Conservation (phyloP, 2,888 invertebrate species). For the Athalia rosae region DNA sequence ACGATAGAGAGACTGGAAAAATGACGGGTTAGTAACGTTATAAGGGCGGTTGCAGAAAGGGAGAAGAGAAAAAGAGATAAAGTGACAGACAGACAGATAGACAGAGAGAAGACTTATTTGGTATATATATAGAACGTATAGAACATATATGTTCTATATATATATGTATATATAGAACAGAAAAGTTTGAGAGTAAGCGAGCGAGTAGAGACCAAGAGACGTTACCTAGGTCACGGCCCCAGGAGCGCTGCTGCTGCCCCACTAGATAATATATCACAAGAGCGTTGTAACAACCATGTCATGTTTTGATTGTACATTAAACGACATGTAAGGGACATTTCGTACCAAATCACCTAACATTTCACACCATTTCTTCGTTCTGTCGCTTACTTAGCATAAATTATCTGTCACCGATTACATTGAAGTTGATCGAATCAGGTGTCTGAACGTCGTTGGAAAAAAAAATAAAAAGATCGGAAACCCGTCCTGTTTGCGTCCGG, state of each 20-base stretch:
- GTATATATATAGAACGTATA: conserved; percentile 41
- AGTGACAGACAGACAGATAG: conserved; percentile 45
- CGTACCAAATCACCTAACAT: not conserved
- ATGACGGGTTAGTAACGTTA: conserved; percentile 11
- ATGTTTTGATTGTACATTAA: conserved; percentile 66
- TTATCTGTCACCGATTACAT: not conserved
- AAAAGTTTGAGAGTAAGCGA: conserved; percentile 67
- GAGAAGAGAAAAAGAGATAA: conserved; percentile 14
- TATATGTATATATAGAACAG: conserved; percentile 47
- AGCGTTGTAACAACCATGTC: conserved; percentile 71
- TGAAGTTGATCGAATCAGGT: not conserved
- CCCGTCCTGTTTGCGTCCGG: too few species aligned
- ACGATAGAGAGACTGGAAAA: conserved; percentile 50
- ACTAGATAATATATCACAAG: conserved; percentile 75
- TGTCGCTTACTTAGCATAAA: not conserved
- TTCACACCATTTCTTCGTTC: not conserved
- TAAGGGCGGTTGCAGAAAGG: not conserved
- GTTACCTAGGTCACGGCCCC: conserved; percentile 80
- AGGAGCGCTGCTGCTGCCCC: conserved; percentile 79
- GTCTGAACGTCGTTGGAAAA: too few species aligned
- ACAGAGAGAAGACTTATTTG: conserved; percentile 45
- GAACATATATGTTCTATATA: too few species aligned
- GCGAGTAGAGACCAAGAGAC: conserved; percentile 68
- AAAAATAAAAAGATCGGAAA: too few species aligned
- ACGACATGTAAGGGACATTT: too few species aligned